Percentiles rank a stretch among this genome's conserved stretches.
These are phyloP conservation scores for Dicrurus megarhynchus DNA, from an alignment of 2,113 vertebrate species.

Conservation along the genomic window DNA sequence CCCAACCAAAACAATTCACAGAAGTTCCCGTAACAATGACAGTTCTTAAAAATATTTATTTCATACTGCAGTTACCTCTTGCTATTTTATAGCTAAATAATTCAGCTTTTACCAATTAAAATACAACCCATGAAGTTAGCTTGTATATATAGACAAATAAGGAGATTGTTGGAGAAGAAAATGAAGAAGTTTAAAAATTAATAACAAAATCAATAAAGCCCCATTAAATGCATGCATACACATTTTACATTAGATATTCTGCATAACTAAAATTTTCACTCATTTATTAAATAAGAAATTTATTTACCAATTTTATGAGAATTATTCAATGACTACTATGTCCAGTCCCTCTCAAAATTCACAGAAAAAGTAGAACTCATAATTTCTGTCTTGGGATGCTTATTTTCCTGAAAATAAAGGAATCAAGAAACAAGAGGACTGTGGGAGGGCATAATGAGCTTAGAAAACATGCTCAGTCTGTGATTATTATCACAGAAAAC, in stretches of 20 bases:
- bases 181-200: neutral
- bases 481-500: neutral
- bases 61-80: neutral
- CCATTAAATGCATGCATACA: neutral
- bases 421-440: neutral
- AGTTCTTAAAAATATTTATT: neutral
- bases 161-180: neutral
- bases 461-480: neutral
- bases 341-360: neutral
- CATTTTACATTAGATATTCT: neutral
- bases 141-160: neutral
- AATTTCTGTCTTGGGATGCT: neutral
- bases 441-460: neutral
- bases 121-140: neutral
- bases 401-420: neutral
- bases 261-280: neutral
- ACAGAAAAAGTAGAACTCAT: neutral
- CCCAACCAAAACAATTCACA: neutral
- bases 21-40: neutral
- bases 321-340: neutral
- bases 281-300: neutral
- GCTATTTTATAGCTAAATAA: neutral
- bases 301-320: neutral
- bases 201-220: neutral
- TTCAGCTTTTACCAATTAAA: neutral